phyloP scores from a whole-genome alignment of 2,888 invertebrate genomes.

The Sarcophaga rosellei region DNA sequence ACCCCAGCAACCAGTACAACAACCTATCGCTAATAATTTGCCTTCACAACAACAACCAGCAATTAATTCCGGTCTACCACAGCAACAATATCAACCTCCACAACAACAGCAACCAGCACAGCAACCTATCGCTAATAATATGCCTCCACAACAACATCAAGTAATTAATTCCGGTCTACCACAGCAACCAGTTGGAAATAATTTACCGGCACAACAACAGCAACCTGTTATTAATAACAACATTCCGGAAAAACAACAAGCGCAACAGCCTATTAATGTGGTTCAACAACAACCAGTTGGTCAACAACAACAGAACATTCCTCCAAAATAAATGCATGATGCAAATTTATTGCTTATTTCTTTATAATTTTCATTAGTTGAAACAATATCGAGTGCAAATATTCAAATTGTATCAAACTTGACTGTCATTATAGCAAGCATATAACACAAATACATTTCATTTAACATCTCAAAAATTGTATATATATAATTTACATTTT shows the following conservation, averaged over 20 bases:
- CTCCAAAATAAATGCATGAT: conserved; percentile 25
- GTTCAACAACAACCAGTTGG: conserved; percentile 54
- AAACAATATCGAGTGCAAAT: neutral
- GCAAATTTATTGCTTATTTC: neutral
- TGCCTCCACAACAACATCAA: conserved; percentile 66
- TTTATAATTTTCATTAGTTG: neutral
- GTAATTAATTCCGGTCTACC: conserved; percentile 61
- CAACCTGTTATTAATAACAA: conserved; percentile 54
- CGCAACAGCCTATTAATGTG: conserved; percentile 67
- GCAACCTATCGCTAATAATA: conserved; percentile 54
- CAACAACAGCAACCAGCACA: conserved; percentile 59
- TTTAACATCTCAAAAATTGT: conserved; percentile 16
- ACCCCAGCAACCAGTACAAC: conserved; percentile 65
- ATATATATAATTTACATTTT: neutral
- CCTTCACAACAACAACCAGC: conserved; percentile 68
- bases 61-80: conserved; percentile 37
- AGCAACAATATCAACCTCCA: conserved; percentile 51
- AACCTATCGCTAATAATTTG: conserved; percentile 46
- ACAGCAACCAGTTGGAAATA: conserved; percentile 64
- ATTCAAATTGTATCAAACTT: neutral
- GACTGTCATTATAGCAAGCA: neutral
- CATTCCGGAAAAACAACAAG: conserved; percentile 46
- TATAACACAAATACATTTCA: conserved; percentile 20
- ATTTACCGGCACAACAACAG: conserved; percentile 38
- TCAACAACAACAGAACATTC: conserved; percentile 70